A percentile compares a stretch with the other conserved stretches of the same genome.
Conservation (phyloP, 2,888 invertebrate species). For the Melipona beecheii region DNA sequence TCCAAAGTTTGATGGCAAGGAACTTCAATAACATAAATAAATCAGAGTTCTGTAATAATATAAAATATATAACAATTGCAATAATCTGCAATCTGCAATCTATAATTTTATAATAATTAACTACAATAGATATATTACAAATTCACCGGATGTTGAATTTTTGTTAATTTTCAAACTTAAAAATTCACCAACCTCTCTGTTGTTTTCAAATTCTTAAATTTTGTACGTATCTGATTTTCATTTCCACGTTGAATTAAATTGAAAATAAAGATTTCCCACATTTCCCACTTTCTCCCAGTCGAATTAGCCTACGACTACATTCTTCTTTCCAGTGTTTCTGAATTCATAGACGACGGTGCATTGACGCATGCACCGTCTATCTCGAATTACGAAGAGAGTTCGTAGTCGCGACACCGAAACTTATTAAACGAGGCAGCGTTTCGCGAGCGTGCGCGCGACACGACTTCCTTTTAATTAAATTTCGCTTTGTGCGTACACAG, state of each 20-base stretch:
- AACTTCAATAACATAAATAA: too few species aligned
- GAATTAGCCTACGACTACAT: constrained; percentile 1
- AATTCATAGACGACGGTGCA: constrained; percentile 14
- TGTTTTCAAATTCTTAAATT: too few species aligned
- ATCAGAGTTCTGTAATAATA: too few species aligned
- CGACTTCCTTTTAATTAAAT: constrained; percentile 65
- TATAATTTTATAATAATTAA: too few species aligned
- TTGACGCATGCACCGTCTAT: constrained; percentile 24
- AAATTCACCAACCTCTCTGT: too few species aligned
- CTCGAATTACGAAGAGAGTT: constrained; percentile 13
- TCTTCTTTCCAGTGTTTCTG: background rate
- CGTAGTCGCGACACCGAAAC: constrained; percentile 26
- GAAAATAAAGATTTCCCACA: background rate
- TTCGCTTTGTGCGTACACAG: constrained; percentile 48
- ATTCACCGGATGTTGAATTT: too few species aligned
- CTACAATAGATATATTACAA: too few species aligned
- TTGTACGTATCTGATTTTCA: too few species aligned
- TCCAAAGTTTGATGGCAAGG: too few species aligned
- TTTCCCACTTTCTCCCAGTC: background rate
- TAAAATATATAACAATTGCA: too few species aligned
- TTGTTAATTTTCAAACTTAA: too few species aligned
- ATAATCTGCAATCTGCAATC: too few species aligned
- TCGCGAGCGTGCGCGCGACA: constrained; percentile 8
- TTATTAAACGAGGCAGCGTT: constrained; percentile 48
- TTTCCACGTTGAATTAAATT: background rate